A percentile compares a stretch with the other conserved stretches of the same genome.
phyloP scores from a whole-genome alignment of 2,888 invertebrate species.

The Endomychus coccineus region DNA sequence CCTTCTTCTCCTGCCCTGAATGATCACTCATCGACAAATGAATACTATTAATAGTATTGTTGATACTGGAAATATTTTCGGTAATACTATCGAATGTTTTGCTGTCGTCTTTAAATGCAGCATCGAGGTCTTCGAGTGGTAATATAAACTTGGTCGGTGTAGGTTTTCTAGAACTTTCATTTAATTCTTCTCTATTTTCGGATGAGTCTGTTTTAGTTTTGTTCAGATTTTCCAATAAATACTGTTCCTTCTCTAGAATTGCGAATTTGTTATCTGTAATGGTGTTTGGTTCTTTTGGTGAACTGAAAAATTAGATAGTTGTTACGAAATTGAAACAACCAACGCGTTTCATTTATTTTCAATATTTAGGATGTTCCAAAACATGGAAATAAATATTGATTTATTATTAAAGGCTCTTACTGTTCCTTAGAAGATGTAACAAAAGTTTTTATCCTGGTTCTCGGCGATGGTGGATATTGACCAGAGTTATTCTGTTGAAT shows the following conservation, averaged over 20 bases:
- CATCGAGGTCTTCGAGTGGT: conserved; percentile 38
- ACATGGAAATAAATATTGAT: no score
- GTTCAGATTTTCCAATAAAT: conserved; percentile 27
- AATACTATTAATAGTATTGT: conserved; percentile 12
- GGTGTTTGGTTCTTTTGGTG: conserved; percentile 36
- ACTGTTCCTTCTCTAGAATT: conserved; percentile 37
- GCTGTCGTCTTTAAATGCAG: conserved; percentile 45
- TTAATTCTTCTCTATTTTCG: conserved; percentile 38
- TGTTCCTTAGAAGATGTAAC: conserved; percentile 34
- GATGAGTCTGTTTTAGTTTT: conserved; percentile 28
- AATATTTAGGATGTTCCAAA: no score
- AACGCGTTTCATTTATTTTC: no score
- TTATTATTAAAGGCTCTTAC: no score
- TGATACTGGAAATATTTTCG: conserved; percentile 8
- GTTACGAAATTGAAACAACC: neutral
- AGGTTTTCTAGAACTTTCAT: conserved; percentile 31
- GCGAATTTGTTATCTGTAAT: conserved; percentile 46
- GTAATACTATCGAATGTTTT: conserved; percentile 16
- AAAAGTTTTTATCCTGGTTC: conserved; percentile 57
- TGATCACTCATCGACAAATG: neutral
- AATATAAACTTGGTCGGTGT: conserved; percentile 38
- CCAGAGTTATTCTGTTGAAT: conserved; percentile 43
- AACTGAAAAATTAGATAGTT: conserved; percentile 26
- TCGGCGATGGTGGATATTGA: conserved; percentile 49
- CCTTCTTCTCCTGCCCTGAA: conserved; percentile 10